phyloP scores from a whole-genome alignment of 2,113 vertebrate species.

The Pleuronectes platessa region DNA sequence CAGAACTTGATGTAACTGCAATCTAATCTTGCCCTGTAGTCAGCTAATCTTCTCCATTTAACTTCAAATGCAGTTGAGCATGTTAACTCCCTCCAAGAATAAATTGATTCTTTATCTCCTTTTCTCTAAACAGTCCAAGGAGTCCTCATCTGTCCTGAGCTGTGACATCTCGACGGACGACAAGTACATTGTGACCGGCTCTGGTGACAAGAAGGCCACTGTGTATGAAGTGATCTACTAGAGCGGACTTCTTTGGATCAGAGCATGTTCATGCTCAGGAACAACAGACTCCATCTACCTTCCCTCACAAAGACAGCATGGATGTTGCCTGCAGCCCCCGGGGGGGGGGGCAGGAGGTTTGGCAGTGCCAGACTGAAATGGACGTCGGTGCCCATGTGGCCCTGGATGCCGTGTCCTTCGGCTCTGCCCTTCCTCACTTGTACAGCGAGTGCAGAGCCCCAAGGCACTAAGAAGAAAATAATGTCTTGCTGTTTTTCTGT shows the following conservation, averaged over 20 bases:
- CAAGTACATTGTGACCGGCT: slow-evolving; percentile 98
- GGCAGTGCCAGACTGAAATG: slow-evolving; percentile 69
- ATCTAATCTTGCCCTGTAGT: slow-evolving; percentile 61
- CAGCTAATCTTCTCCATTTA: slow-evolving; percentile 57
- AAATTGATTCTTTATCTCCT: slow-evolving; percentile 33
- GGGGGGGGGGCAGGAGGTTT: slow-evolving; percentile 56
- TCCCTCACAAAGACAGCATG: slow-evolving; percentile 75
- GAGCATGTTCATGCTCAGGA: slow-evolving; percentile 66
- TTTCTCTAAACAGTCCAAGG: slow-evolving; percentile 87
- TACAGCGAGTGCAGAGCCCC: slow-evolving; percentile 67
- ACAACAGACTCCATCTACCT: slow-evolving; percentile 66
- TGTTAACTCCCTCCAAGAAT: slow-evolving; percentile 35
- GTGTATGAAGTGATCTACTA: slow-evolving; percentile 99
- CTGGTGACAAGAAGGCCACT: slow-evolving; percentile 98
- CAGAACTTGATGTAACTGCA: slow-evolving; percentile 54
- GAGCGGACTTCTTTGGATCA: slow-evolving; percentile 54
- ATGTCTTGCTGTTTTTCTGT: slow-evolving; percentile 69
- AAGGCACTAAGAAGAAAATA: slow-evolving; percentile 80
- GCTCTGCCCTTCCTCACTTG: slow-evolving; percentile 72
- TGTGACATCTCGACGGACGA: slow-evolving; percentile 97
- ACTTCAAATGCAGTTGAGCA: slow-evolving; percentile 38
- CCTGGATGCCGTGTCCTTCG: slow-evolving; percentile 56
- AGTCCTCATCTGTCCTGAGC: slow-evolving; percentile 96
- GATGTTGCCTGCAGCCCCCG: slow-evolving; percentile 70
- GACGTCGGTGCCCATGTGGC: slow-evolving; percentile 40